Evolutionary conservation across 2,888 invertebrate genomes (phyloP), one percentile per base, ranked within the genome.

Genomic region (Pterostichus niger): DNA sequence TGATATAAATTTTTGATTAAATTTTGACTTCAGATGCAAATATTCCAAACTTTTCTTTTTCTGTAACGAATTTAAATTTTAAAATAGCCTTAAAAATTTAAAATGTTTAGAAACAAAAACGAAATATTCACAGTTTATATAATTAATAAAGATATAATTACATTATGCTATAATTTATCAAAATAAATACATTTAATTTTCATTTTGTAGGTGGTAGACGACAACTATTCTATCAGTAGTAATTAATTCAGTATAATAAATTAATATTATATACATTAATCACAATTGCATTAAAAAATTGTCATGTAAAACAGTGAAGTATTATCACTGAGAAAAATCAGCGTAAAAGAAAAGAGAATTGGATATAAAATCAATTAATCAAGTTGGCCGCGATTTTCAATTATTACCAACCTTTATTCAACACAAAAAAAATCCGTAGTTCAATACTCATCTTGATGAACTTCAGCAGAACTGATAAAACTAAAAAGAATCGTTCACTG

Each of bases 291-390:
- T 33, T 33, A 64, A 35, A 64, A 64, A 64, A 64, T 64, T 64
- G 64, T 35, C 11, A 71, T 71, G 44, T 17, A 68, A 68, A 68
- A 68, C 61, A 61, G 15, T 71, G 9, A 9, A 17, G 17, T 17
- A 71, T 44, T 44, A 40, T 64, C 64, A 15, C 40, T 44, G 44
- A 11, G 49, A 75, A 75, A 75, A 75, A 75, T 49, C 52, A 31
- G n/a, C 33, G 10, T 31, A 10, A 13, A 44, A 71, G 44, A 71
- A 33, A 31, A 44, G 68, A 71, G 68, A 44, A 75, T 52, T 15
- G 75, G 71, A 71, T 75, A 75, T 33, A 75, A 75, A 75, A 75
- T 52, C 75, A 52, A 75, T 75, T 75, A 75, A 75, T 75, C 75
- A 75, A 49, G 33, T 49, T 33, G 75, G 49, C 33, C 44, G 68